These are phyloP conservation scores for Brachyopa scutellaris DNA, from an alignment of 2,888 invertebrate genomes.

Conservation along the genomic window DNA sequence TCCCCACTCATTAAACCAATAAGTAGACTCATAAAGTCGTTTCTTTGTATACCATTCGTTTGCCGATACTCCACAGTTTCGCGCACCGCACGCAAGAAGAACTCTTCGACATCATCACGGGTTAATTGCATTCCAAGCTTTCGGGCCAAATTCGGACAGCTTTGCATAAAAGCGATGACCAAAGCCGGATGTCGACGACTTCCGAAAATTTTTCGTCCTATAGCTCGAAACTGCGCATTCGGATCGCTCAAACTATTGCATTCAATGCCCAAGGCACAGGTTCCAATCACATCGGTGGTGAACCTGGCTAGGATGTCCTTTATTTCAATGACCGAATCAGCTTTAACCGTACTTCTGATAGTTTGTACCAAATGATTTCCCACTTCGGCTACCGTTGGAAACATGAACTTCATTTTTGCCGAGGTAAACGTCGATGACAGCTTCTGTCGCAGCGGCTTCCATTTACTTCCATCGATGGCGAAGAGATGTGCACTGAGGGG, in stretches of 20 bases:
- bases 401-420: conserved; percentile 83
- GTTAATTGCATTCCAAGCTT: conserved; percentile 74
- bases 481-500: conserved; percentile 79
- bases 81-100: conserved; percentile 80
- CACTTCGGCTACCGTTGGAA: conserved; percentile 76
- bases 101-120: conserved; percentile 73
- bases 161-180: conserved; percentile 73
- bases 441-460: conserved; percentile 82
- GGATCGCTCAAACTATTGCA: conserved; percentile 81
- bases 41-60: conserved; percentile 78
- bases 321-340: conserved; percentile 78
- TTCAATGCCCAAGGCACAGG: conserved; percentile 82
- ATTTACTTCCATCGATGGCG: conserved; percentile 79
- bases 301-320: conserved; percentile 81
- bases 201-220: conserved; percentile 73
- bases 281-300: conserved; percentile 83
- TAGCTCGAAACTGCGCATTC: conserved; percentile 78
- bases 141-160: conserved; percentile 73
- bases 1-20: conserved; percentile 79
- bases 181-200: conserved; percentile 71
- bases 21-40: conserved; percentile 83
- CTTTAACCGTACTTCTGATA: not conserved
- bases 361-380: conserved; percentile 73
- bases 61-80: conserved; percentile 80
- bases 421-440: conserved; percentile 82